Conservation (phyloP, 2,888 invertebrate species). For the Lissonota sp. region DNA sequence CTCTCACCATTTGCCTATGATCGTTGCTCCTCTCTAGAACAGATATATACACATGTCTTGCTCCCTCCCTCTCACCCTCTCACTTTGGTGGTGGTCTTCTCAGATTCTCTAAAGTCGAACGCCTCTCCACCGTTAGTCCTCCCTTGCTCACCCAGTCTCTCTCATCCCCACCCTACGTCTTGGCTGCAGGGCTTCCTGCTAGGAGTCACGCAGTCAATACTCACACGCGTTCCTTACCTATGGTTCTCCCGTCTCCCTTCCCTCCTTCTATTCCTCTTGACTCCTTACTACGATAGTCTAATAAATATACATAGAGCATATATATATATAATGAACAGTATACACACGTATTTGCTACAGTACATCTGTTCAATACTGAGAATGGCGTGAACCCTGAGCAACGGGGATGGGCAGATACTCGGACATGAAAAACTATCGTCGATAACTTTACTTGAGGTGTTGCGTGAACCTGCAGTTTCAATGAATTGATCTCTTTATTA, state of each 20-base stretch:
- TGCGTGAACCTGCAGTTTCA: too few species aligned
- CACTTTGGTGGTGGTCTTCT: slow-evolving; percentile 56
- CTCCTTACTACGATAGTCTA: neutral
- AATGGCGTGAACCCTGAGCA: too few species aligned
- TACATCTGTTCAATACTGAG: too few species aligned
- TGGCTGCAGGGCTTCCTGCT: slow-evolving; percentile 82
- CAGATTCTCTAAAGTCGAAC: slow-evolving; percentile 56
- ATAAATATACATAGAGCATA: too few species aligned
- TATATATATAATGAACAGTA: too few species aligned
- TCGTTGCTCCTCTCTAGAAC: slow-evolving; percentile 56
- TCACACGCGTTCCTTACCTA: slow-evolving; percentile 75
- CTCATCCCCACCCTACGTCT: slow-evolving; percentile 75
- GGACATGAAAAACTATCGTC: too few species aligned
- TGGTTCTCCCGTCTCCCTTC: slow-evolving; percentile 39
- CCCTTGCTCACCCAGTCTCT: slow-evolving; percentile 37
- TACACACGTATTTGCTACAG: too few species aligned
- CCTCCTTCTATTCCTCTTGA: slow-evolving; percentile 26
- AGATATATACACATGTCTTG: slow-evolving; percentile 5
- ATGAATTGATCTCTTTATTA: too few species aligned
- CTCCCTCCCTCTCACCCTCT: slow-evolving; percentile 16
- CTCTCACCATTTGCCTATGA: slow-evolving; percentile 66
- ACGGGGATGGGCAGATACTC: too few species aligned
- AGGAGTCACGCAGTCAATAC: slow-evolving; percentile 82
- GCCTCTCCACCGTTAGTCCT: slow-evolving; percentile 33
- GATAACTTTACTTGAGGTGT: too few species aligned